Percentiles rank a stretch among this genome's conserved stretches.
These are phyloP conservation scores for Leucophora obtusa DNA, from an alignment of 2,888 invertebrate species.

Conservation along the genomic window DNA sequence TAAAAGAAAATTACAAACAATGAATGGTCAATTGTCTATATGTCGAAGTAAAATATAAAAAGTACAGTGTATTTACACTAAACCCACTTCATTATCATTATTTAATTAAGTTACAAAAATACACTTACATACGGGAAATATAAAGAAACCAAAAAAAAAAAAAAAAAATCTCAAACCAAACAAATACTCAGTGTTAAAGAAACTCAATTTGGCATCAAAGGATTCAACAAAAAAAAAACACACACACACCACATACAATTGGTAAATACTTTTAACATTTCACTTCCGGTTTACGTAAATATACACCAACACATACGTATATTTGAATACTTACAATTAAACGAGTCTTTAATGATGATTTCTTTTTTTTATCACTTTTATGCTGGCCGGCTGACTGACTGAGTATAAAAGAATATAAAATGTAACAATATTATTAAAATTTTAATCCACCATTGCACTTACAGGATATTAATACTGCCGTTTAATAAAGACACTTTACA, in stretches of 20 bases:
- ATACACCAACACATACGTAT: background rate
- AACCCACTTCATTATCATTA: conserved; percentile 60
- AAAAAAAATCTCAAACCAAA: background rate
- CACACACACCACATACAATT: background rate
- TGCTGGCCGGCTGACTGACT: background rate
- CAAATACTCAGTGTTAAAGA: conserved; percentile 25
- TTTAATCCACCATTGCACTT: conserved; percentile 46
- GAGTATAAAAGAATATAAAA: background rate
- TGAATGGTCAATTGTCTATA: conserved; percentile 22
- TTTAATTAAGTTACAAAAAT: conserved; percentile 59
- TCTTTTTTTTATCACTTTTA: background rate
- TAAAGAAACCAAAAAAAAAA: background rate
- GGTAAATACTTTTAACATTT: conserved; percentile 35
- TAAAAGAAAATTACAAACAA: conserved; percentile 20
- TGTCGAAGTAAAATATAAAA: background rate
- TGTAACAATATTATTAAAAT: conserved; percentile 53
- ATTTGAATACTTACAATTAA: background rate
- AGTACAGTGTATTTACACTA: conserved; percentile 41
- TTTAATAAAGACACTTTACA: conserved; percentile 57
- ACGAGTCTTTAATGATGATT: conserved; percentile 21
- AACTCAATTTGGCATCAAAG: conserved; percentile 24
- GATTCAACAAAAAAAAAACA: background rate
- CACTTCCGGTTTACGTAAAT: conserved; percentile 5
- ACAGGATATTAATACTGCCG: conserved; percentile 56
- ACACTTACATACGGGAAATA: conserved; percentile 9